Evolutionary conservation across 2,888 invertebrate species (phyloP).

Genomic region (Drosophila neotestacea): DNA sequence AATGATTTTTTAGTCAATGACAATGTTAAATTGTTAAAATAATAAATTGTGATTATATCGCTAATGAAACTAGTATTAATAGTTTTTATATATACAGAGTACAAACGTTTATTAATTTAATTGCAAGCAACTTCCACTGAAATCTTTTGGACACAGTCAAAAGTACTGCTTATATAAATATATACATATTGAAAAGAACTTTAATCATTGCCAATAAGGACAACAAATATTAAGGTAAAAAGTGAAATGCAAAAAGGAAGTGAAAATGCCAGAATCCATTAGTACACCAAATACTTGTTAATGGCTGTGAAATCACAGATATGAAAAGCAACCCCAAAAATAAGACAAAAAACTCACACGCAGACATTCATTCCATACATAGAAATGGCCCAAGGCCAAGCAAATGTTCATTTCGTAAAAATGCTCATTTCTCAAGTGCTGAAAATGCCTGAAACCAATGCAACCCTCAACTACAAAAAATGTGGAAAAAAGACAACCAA

Average conservation of each 20-base stretch:
- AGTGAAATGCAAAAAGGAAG: not conserved
- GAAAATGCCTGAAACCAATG: slow-evolving; percentile 50
- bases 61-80: too few relatives aligned
- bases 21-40: not conserved
- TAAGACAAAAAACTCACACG: not conserved
- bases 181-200: too few relatives aligned
- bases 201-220: too few relatives aligned
- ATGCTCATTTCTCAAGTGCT: slow-evolving; percentile 77
- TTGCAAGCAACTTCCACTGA: too few relatives aligned
- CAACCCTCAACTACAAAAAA: slow-evolving; percentile 22
- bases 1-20: not conserved
- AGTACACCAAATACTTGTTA: slow-evolving; percentile 43
- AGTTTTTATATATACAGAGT: too few relatives aligned
- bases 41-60: too few relatives aligned
- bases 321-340: slow-evolving; percentile 37
- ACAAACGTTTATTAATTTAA: too few relatives aligned
- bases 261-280: slow-evolving; percentile 37
- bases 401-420: slow-evolving; percentile 75
- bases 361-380: not conserved
- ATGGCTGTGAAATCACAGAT: slow-evolving; percentile 28
- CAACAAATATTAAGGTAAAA: slow-evolving; percentile 1
- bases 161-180: too few relatives aligned
- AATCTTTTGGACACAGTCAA: too few relatives aligned
- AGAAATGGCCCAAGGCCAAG: slow-evolving; percentile 62
- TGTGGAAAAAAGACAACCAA: not conserved